A percentile compares a stretch with the other conserved stretches of the same genome.
Evolutionary conservation across 1,140 invertebrate species (phyloP).

Genomic region (Ostrea edulis): DNA sequence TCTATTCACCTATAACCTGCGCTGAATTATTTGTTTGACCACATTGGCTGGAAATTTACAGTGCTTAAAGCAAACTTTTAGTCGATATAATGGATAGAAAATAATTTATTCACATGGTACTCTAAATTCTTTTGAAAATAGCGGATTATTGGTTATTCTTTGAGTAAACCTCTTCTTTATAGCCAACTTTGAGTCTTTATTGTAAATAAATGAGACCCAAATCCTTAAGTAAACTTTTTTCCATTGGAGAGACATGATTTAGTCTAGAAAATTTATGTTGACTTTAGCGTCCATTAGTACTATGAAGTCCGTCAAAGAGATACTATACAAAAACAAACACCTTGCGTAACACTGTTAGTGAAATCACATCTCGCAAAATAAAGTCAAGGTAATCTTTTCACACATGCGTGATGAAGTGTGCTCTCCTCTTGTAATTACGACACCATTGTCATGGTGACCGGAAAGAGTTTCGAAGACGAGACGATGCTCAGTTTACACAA

Average conservation of each 20-base stretch:
- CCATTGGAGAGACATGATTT: slow-evolving; percentile 30
- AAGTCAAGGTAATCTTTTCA: slow-evolving; percentile 25
- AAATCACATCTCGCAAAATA: not conserved
- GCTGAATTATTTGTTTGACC: slow-evolving; percentile 32
- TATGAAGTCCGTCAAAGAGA: not conserved
- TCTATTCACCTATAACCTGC: not conserved
- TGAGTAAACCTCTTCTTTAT: slow-evolving; percentile 39
- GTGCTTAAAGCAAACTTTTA: slow-evolving; percentile 35
- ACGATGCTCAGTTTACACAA: not conserved
- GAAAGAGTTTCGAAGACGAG: slow-evolving; percentile 8
- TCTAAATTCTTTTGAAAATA: slow-evolving; percentile 36
- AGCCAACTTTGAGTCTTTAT: slow-evolving; percentile 28
- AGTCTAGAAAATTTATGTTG: slow-evolving; percentile 33
- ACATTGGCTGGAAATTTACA: slow-evolving; percentile 19
- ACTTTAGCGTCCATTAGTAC: slow-evolving; percentile 11
- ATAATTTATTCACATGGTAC: slow-evolving; percentile 39
- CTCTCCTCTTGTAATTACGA: slow-evolving; percentile 23
- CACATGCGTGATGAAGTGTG: slow-evolving; percentile 33
- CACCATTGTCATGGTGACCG: slow-evolving; percentile 29
- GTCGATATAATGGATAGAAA: slow-evolving; percentile 27
- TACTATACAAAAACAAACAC: slow-evolving; percentile 30
- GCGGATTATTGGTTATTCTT: slow-evolving; percentile 36
- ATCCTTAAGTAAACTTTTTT: slow-evolving; percentile 22
- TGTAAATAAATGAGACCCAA: slow-evolving; percentile 35
- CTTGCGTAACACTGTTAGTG: slow-evolving; percentile 15